Base-by-base conservation (phyloP, 2,797 vertebrate genomes). In the Brachymystax lenok region DNA sequence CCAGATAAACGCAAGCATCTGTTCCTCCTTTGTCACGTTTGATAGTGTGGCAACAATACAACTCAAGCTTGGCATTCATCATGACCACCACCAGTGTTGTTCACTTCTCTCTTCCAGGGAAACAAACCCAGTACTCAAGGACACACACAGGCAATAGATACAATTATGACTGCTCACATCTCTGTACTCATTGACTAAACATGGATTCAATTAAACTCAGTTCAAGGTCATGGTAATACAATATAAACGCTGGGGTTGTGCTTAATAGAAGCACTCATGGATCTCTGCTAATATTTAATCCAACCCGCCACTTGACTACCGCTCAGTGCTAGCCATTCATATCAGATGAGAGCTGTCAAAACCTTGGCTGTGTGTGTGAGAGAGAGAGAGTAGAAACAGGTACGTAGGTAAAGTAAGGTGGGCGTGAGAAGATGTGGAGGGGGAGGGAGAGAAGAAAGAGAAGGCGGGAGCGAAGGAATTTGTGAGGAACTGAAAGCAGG, bases 181-280 rank as follows among this genome's bases (percentile, higher is more conserved):
- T 77, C 79, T 77, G 80, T 75, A 76, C 84, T 90, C 84, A 84
- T 79, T 85, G 87, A 88, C 87, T 84, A 85, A 92, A 88, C 81
- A 82, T 73, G 2, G 84, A 89, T 90, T 88, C 79, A 87, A 85
- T 90, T 90, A 86, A 86, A 86, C 13, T 67, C 46, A 28, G 82
- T 80, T 85, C 84, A 91, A 91, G 87, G 89, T 93, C 89, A 84
- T 82, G 80, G 82, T 82, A 86, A 85, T 82, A 85, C 79, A 85
- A 85, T 85, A 82, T 83, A 75, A 86, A 83, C 19, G 64, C 27
- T 73, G 79, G 71, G 56, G 3, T 66, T 73, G 80, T 74, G 83
- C 77, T 83, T 85, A 84, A 88, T 83, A 74, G 83, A 85, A 82
- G 80, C 85, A 73, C 79, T 89, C 84, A 73, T 76, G 69, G 84